Conservation (phyloP, 1,140 invertebrate genomes). For the Philaenus spumarius region DNA sequence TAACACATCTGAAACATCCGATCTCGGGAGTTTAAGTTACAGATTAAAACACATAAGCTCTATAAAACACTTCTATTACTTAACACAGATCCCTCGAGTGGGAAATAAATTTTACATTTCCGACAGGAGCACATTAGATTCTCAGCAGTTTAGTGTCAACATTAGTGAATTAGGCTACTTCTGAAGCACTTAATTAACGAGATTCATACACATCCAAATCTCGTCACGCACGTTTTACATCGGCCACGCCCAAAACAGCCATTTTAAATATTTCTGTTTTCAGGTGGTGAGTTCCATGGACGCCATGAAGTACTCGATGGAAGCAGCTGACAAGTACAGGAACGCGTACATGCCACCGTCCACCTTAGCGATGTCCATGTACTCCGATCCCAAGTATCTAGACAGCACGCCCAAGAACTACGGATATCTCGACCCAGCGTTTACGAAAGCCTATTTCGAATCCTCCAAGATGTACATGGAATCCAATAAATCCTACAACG, state of each 20-base stretch:
- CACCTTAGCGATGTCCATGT: conserved; percentile 58
- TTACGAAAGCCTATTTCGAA: conserved; percentile 72
- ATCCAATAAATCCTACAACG: conserved; percentile 18
- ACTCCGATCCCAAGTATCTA: conserved; percentile 43
- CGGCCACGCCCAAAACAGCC: not conserved
- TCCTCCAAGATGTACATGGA: conserved; percentile 72
- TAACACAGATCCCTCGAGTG: too few species aligned
- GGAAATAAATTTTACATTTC: too few species aligned
- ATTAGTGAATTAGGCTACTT: too few species aligned
- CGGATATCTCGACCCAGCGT: conserved; percentile 51
- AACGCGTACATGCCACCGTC: conserved; percentile 57
- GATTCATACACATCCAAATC: too few species aligned
- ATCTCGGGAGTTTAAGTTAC: too few species aligned
- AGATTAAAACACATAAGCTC: too few species aligned
- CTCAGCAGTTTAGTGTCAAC: too few species aligned
- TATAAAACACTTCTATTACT: too few species aligned
- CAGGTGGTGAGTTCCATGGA: conserved; percentile 69
- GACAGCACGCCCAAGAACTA: conserved; percentile 34
- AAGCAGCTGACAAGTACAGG: conserved; percentile 66
- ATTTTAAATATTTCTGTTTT: conserved; percentile 2
- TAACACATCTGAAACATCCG: too few species aligned
- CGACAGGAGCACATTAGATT: too few species aligned
- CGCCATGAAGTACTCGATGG: conserved; percentile 69
- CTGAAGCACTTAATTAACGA: too few species aligned
- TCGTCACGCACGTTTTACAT: too few species aligned